Conservation (phyloP, 2,888 invertebrate genomes). For the Drosophila setosimentum region DNA sequence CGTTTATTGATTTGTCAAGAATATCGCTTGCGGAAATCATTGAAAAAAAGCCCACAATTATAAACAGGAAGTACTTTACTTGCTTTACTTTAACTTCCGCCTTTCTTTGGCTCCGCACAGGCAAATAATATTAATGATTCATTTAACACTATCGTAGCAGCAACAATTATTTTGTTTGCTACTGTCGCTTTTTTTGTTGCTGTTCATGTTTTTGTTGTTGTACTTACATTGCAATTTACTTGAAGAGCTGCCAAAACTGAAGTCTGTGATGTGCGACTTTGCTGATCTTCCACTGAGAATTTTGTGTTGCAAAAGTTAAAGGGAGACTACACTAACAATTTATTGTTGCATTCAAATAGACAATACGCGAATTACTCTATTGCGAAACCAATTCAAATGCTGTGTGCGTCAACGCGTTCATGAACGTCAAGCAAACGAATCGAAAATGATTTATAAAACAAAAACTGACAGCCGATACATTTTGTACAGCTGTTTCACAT, state of each 20-base stretch:
- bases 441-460: constrained; percentile 72
- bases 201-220: constrained; percentile 1
- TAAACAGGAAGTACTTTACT: constrained; percentile 58
- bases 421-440: constrained; percentile 74
- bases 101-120: constrained; percentile 47
- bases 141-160: neutral
- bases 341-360: constrained; percentile 65
- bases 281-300: constrained; percentile 70
- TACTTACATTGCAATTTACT: constrained; percentile 53
- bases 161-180: constrained; percentile 18
- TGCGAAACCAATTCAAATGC: constrained; percentile 71
- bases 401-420: constrained; percentile 67
- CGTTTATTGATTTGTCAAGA: constrained; percentile 72
- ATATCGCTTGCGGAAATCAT: constrained; percentile 54
- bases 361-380: constrained; percentile 74
- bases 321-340: constrained; percentile 62
- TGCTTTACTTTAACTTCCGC: constrained; percentile 53
- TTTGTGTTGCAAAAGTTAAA: constrained; percentile 58
- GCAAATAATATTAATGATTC: neutral
- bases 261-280: constrained; percentile 30
- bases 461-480: constrained; percentile 48
- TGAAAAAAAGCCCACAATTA: constrained; percentile 37
- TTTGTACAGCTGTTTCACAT: constrained; percentile 48
- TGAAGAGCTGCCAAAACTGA: constrained; percentile 44
- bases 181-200: constrained; percentile 10